Evolutionary conservation across 2,888 invertebrate genomes (phyloP).

Genomic region (Rhopalosiphum nymphaeae): DNA sequence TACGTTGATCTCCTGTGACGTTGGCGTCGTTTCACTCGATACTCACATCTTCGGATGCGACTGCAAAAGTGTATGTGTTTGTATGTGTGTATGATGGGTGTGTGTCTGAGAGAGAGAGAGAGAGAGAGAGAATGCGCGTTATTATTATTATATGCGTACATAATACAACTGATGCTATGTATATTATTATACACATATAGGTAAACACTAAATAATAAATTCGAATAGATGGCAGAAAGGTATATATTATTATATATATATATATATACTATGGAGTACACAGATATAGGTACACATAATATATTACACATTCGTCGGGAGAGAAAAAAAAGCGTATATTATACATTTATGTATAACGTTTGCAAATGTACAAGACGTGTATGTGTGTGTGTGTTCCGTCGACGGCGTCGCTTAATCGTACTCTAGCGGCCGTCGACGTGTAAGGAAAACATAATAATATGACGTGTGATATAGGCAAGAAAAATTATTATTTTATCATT

Average conservation of each 20-base stretch:
- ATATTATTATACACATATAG: background rate
- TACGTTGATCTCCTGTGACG: conserved; percentile 27
- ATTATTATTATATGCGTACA: background rate
- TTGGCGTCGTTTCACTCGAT: background rate
- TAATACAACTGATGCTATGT: background rate
- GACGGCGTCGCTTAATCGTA: background rate
- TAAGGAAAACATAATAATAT: conserved; percentile 5
- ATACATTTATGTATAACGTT: background rate
- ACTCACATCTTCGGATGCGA: background rate
- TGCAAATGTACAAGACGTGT: background rate
- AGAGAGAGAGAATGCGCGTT: no score
- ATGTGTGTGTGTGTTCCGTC: background rate
- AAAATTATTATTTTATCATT: background rate
- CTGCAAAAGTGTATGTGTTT: background rate
- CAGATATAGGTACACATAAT: background rate
- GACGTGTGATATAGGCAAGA: background rate
- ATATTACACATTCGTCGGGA: background rate
- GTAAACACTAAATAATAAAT: conserved; percentile 30
- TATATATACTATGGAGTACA: background rate
- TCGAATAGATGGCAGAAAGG: conserved; percentile 4
- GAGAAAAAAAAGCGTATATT: conserved; percentile 7
- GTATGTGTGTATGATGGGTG: background rate
- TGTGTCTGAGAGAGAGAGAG: no score
- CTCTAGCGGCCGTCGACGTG: conserved; percentile 6
- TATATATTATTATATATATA: background rate